phyloP scores from a whole-genome alignment of 2,888 invertebrate species.

The Cephus rjabovi region DNA sequence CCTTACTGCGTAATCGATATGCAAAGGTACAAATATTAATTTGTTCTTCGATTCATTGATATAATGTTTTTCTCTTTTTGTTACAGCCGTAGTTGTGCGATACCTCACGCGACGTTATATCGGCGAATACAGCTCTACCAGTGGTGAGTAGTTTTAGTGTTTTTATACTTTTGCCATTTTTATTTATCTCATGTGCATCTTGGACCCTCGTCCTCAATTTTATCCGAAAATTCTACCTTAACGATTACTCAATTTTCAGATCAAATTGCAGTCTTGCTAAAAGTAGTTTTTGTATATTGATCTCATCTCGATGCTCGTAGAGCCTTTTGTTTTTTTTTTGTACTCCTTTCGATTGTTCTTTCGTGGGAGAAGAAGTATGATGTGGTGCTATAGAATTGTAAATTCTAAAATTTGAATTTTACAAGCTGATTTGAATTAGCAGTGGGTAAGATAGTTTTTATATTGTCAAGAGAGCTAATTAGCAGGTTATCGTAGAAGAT shows the following conservation, averaged over 20 bases:
- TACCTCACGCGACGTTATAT: constrained; percentile 84
- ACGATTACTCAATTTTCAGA: neutral
- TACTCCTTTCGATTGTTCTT: neutral
- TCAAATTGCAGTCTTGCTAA: neutral
- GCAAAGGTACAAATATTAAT: neutral
- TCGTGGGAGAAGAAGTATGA: neutral
- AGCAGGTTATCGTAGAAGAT: constrained; percentile 21
- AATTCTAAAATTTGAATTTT: neutral
- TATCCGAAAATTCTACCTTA: too few species aligned
- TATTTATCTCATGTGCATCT: too few species aligned
- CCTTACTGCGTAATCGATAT: neutral
- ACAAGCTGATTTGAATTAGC: neutral
- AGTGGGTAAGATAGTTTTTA: neutral
- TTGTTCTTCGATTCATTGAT: constrained; percentile 3
- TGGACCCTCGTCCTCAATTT: too few species aligned
- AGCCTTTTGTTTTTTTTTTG: neutral
- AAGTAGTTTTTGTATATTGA: neutral
- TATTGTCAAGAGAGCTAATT: constrained; percentile 24
- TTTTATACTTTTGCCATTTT: neutral
- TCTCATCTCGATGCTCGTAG: neutral
- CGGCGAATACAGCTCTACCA: constrained; percentile 84
- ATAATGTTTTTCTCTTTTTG: constrained; percentile 52
- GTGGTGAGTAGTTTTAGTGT: constrained; percentile 71
- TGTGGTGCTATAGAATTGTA: neutral
- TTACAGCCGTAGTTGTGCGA: constrained; percentile 83